Conservation (phyloP, 2,888 invertebrate species). For the Octodonta nipae region DNA sequence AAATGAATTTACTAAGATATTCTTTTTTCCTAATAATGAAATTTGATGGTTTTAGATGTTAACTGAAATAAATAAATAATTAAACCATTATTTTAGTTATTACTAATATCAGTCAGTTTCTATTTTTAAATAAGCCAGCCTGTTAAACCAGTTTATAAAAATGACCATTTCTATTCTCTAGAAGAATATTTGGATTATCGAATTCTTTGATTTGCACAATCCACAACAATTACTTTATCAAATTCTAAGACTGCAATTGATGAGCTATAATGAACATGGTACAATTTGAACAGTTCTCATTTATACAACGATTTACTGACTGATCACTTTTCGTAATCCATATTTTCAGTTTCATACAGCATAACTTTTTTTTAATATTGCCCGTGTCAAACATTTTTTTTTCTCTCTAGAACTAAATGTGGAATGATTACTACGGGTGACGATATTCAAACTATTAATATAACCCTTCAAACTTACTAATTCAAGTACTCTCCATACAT, state of each 20-base stretch:
- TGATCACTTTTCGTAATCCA: conserved; percentile 39
- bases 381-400: conserved; percentile 42
- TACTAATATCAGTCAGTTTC: no score
- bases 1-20: no score
- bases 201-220: conserved; percentile 32
- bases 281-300: conserved; percentile 38
- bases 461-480: conserved; percentile 52
- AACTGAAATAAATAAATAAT: no score
- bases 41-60: no score
- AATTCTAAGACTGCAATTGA: conserved; percentile 36
- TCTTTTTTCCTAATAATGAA: no score
- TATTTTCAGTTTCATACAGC: conserved; percentile 43
- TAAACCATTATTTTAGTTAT: no score
- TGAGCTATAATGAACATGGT: conserved; percentile 40
- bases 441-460: conserved; percentile 43
- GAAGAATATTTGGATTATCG: conserved; percentile 29
- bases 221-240: conserved; percentile 39
- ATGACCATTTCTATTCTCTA: conserved; percentile 45
- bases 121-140: conserved; percentile 45
- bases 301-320: conserved; percentile 39
- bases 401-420: conserved; percentile 42
- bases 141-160: conserved; percentile 56
- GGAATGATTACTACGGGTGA: conserved; percentile 12
- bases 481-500: conserved; percentile 70
- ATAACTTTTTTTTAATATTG: conserved; percentile 37